Evolutionary conservation across 2,888 invertebrate species (phyloP), one percentile per base, ranked within the genome.

Genomic region (Tetranychus piercei): DNA sequence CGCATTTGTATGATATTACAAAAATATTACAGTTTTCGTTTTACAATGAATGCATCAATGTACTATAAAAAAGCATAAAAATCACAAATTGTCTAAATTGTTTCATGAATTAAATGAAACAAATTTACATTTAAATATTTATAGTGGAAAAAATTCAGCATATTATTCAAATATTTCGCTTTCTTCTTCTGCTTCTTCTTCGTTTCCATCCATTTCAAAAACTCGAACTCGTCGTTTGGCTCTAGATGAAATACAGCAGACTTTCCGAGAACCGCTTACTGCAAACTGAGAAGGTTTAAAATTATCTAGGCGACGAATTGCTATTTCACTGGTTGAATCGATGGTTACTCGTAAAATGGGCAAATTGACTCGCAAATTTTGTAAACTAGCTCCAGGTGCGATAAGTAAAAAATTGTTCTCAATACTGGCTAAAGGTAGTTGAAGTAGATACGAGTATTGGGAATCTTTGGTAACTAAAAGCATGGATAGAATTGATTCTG

Each of bases 171-270:
- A 20, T 43, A 9, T n/a, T 44, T 43, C 43, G 44, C n/a, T n/a
- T 71, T 71, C 71, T 44, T 73, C 73, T 64, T 73, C 73, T 23
- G 89, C 89, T 65, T 90, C 91, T 75, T 90, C 90, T 43, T 92
- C 93, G 81, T 94, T 94, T 0, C 89, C 90, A 84, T 94, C 94
- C 88, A 93, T 93, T 82, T 94, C 92, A 81, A 91, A 91, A 72
- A 94, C 86, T 77, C 91, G 86, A 70, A 94, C 89, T 82, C 91
- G 90, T 76, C 90, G 87, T 74, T 85, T 85, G 79, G 87, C 90
- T 79, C 90, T 89, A 20, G 91, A 89, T 67, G 94, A 84, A 72
- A 94, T 88, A 67, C 93, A 90, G 9, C 92, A 89, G 9, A 94
- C 91, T 83, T 90, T 89, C 55, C 89, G 83, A 6, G 88, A 87